Conservation (phyloP, 64 coral and sea anemone genomes). For the Montipora efflorescens region DNA sequence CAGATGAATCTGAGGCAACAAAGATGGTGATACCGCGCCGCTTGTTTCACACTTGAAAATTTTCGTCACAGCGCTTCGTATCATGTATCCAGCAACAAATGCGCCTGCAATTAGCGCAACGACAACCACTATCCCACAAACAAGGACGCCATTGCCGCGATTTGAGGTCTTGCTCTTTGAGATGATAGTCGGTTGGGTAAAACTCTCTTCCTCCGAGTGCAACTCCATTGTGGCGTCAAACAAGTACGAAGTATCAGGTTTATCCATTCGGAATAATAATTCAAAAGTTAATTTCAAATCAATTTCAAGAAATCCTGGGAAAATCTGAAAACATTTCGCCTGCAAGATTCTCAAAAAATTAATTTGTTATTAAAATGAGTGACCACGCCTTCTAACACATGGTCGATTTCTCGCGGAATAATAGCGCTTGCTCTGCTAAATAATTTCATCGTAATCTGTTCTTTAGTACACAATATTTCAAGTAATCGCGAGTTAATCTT, state of each 20-base stretch:
- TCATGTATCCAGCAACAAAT: constrained; percentile 86
- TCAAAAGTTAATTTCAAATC: constrained; percentile 30
- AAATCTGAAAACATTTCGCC: not conserved
- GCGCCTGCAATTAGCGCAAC: constrained; percentile 64
- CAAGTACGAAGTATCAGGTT: constrained; percentile 46
- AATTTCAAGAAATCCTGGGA: constrained; percentile 23
- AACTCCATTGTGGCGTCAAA: constrained; percentile 93
- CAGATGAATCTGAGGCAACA: constrained; percentile 9
- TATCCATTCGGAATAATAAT: not conserved
- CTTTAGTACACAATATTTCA: too few species aligned
- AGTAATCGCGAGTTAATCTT: too few species aligned
- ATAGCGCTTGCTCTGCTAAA: too few species aligned
- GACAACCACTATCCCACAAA: constrained; percentile 53
- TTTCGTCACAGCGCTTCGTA: constrained; percentile 71
- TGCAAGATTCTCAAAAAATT: not conserved
- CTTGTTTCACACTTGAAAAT: constrained; percentile 41
- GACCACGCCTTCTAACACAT: too few species aligned
- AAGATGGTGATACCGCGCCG: constrained; percentile 19
- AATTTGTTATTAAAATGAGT: not conserved
- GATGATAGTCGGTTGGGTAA: constrained; percentile 63
- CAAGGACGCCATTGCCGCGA: constrained; percentile 37
- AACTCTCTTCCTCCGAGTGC: constrained; percentile 67
- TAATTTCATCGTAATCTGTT: too few species aligned
- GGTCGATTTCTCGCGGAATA: too few species aligned
- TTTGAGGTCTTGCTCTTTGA: not conserved